A percentile compares a stretch with the other conserved stretches of the same genome.
phyloP scores from a whole-genome alignment of 1,140 invertebrate genomes.

The Laupala kohalensis region DNA sequence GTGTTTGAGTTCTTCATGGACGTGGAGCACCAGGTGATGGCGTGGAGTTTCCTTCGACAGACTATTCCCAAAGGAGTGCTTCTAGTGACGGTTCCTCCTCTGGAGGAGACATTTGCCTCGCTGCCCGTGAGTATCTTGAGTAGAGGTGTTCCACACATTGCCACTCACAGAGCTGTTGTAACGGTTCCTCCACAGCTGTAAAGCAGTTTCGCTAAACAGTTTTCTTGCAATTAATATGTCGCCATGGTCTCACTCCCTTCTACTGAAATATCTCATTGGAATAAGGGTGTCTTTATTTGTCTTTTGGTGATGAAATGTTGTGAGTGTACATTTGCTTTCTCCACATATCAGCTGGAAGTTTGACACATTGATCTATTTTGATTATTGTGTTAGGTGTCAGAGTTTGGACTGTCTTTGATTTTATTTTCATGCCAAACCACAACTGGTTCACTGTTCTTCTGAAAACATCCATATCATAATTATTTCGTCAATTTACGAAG shows the following conservation, averaged over 20 bases:
- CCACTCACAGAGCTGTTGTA: not conserved
- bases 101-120: slow-evolving; percentile 32
- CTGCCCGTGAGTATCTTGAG: slow-evolving; percentile 1
- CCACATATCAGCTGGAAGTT: no score
- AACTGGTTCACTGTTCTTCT: no score
- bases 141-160: not conserved
- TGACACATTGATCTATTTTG: no score
- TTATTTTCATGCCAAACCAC: no score
- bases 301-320: not conserved
- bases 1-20: slow-evolving; percentile 50
- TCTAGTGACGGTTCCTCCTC: slow-evolving; percentile 40
- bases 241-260: not conserved
- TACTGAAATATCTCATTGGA: not conserved
- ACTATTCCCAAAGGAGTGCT: slow-evolving; percentile 39
- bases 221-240: not conserved
- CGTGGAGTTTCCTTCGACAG: slow-evolving; percentile 44
- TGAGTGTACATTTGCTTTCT: not conserved
- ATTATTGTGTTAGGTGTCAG: no score
- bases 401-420: no score
- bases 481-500: no score
- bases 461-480: no score
- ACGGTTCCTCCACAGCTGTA: no score
- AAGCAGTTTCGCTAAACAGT: no score
- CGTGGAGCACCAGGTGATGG: slow-evolving; percentile 35
- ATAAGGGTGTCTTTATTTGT: not conserved